Evolutionary conservation across 2,113 vertebrate species (phyloP), one percentile per base, ranked within the genome.

Genomic region (Eleginops maclovinus): DNA sequence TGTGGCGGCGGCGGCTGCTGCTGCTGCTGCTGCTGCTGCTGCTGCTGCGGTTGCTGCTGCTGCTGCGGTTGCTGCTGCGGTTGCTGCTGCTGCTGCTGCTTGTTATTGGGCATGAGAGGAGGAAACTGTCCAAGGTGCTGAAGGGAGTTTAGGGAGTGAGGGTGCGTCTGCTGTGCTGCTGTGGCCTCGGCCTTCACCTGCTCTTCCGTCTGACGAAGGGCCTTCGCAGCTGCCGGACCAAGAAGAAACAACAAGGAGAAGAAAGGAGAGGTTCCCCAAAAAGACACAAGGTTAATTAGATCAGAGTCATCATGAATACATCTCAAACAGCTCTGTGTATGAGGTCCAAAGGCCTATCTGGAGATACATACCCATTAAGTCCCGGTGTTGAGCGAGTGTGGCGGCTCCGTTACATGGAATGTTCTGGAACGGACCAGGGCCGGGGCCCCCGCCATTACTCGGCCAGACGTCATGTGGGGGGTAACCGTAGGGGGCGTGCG

Each of bases 101-200:
- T 94, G 61, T 83, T 98, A 93, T 94, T 97, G 92, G 97, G 95
- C 97, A 99, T 94, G 87, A 99, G 97, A 2, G 98, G 97, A 11
- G 98, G 98, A 87, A 99, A 99, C 96, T 99, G 97, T 95, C 97
- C 97, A 0, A 97, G 97, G 53, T 99, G 97, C 85, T 98, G 98
- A 14, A 98, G 96, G 83, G 97, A 83, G 61, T 77, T 96, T 82
- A 96, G 96, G 77, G 95, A 92, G 95, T 94, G 97, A 89, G 90
- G 94, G 92, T 94, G 90, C 0, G 95, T 94, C 59, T 95, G 96
- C 49, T 95, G 92, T 88, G 85, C 58, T 53, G 81, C 85, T 13
- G 88, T 76, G 51, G 80, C 83, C 62, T 99, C 98, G 0, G 94
- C 84, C 88, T 98, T 98, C 88, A 94, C 90, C 65, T 95, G 96